Conservation (phyloP, 2,797 vertebrate genomes). For the Babyrousa celebensis region DNA sequence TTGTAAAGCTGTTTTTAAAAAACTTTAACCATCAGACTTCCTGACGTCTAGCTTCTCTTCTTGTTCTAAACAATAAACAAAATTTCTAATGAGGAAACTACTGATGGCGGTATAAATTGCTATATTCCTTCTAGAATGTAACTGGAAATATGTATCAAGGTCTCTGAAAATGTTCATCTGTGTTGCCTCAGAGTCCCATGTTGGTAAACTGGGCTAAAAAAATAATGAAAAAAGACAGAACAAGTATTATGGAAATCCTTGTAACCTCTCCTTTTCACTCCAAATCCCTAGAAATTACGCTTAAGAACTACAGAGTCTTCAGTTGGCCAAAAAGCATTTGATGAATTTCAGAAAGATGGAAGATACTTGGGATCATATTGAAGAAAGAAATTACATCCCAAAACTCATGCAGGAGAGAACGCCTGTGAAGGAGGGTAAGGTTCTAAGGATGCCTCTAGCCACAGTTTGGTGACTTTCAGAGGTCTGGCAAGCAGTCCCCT, state of each 20-base stretch:
- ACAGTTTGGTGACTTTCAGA: neutral
- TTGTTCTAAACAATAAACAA: conserved; percentile 41
- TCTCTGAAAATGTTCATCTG: conserved; percentile 49
- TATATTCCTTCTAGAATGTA: conserved; percentile 18
- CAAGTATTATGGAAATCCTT: conserved; percentile 1
- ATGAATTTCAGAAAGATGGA: conserved; percentile 50
- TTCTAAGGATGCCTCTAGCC: neutral
- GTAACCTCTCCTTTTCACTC: neutral
- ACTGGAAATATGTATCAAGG: neutral
- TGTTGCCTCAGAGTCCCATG: conserved; percentile 24
- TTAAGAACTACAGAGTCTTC: conserved; percentile 5
- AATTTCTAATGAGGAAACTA: conserved; percentile 4
- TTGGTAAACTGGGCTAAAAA: conserved; percentile 37
- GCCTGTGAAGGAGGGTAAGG: neutral
- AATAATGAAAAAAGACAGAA: conserved; percentile 24
- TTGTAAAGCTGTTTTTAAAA: neutral
- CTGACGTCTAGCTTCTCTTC: conserved; percentile 23
- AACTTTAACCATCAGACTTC: neutral
- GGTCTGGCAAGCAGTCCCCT: neutral
- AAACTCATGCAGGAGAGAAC: neutral
- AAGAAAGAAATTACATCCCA: neutral
- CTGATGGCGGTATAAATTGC: neutral
- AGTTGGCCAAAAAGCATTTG: conserved; percentile 31
- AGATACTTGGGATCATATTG: neutral
- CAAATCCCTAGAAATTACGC: neutral